Conservation (phyloP, 2,113 vertebrate species). For the Casuarius casuarius region DNA sequence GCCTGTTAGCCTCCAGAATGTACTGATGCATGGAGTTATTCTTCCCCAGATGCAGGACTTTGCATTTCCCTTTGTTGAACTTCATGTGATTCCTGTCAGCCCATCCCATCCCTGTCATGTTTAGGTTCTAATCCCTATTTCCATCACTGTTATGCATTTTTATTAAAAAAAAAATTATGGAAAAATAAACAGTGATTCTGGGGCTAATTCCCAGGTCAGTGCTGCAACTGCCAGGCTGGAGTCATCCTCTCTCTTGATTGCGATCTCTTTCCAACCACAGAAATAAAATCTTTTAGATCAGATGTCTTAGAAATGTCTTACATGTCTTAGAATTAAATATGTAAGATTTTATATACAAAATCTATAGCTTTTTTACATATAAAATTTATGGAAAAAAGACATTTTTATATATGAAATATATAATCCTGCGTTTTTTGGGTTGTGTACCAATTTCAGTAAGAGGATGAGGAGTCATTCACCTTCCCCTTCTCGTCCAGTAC, state of each 20-base stretch:
- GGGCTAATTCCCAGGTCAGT: not conserved
- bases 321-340: no score
- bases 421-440: no score
- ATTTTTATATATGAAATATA: no score
- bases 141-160: not conserved
- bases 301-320: no score
- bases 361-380: no score
- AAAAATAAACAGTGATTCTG: not conserved
- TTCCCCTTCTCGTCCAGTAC: no score
- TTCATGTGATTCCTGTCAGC: not conserved
- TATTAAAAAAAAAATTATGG: not conserved
- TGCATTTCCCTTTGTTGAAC: not conserved
- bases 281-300: no score
- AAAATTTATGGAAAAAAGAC: no score
- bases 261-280: not conserved
- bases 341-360: no score
- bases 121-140: not conserved
- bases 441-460: no score
- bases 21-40: not conserved
- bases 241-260: not conserved
- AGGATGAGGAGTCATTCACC: no score
- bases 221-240: not conserved
- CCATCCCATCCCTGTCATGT: not conserved
- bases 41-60: not conserved
- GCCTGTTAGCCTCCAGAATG: not conserved